Evolutionary conservation across 2,888 invertebrate genomes (phyloP).

Genomic region (Slavum lentiscoides): DNA sequence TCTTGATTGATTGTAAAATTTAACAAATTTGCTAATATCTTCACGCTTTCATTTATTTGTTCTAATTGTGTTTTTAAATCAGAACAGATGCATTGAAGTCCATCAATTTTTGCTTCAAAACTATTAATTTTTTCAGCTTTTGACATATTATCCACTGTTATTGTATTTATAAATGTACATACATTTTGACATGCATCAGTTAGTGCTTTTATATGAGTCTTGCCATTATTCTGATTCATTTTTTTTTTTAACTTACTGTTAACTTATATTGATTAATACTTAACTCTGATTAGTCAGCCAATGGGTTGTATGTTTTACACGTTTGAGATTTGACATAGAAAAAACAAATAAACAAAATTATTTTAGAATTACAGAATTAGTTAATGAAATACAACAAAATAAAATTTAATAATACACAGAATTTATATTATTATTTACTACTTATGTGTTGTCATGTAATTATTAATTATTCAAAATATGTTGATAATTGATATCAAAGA

Average conservation of each 20-base stretch:
- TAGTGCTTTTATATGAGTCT: conserved; percentile 6
- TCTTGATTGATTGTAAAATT: conserved; percentile 24
- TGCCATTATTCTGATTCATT: conserved; percentile 22
- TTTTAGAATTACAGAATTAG: background rate
- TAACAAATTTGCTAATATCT: conserved; percentile 25
- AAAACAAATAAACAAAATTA: background rate
- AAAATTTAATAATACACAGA: background rate
- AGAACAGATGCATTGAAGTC: conserved; percentile 11
- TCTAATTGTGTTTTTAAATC: background rate
- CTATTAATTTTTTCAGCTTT: conserved; percentile 10
- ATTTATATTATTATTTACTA: background rate
- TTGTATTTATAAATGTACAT: conserved; percentile 29
- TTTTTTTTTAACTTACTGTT: background rate
- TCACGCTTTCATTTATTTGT: conserved; percentile 31
- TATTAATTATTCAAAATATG: background rate
- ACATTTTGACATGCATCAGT: conserved; percentile 32
- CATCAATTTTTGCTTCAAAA: conserved; percentile 7
- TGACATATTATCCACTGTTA: conserved; percentile 1
- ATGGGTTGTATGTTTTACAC: background rate
- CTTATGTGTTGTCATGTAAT: background rate
- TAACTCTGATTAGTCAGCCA: background rate
- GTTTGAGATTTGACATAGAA: too few species aligned
- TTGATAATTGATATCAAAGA: conserved; percentile 18
- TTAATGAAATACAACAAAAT: background rate
- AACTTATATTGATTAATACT: background rate